phyloP scores from a whole-genome alignment of 1,140 invertebrate genomes.

The Olivierus martensii region DNA sequence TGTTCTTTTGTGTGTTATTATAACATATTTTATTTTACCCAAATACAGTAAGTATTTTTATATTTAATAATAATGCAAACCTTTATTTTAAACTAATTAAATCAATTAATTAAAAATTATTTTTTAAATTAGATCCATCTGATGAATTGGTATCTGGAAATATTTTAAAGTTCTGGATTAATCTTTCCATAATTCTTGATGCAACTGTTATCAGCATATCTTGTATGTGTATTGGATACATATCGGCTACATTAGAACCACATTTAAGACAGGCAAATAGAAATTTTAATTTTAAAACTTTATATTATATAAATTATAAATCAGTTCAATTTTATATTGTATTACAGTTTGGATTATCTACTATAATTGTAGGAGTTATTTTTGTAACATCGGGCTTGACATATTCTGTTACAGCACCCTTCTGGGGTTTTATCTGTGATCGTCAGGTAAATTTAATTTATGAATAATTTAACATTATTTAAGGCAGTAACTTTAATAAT shows the following conservation, averaged over 20 bases:
- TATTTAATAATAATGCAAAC: not conserved
- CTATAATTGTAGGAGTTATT: slow-evolving; percentile 23
- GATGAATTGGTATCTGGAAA: slow-evolving; percentile 3
- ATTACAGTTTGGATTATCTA: slow-evolving; percentile 24
- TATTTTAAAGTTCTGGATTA: slow-evolving; percentile 11
- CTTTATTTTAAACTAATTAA: too few relatives aligned
- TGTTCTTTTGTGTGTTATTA: slow-evolving; percentile 4
- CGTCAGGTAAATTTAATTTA: not conserved
- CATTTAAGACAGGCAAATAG: slow-evolving; percentile 25
- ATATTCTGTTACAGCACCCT: slow-evolving; percentile 28
- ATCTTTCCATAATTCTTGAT: slow-evolving; percentile 12
- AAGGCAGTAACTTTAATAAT: too few relatives aligned
- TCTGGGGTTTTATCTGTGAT: slow-evolving; percentile 27
- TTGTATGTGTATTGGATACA: slow-evolving; percentile 25
- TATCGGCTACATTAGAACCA: slow-evolving; percentile 29
- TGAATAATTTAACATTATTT: too few relatives aligned
- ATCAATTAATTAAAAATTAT: not conserved
- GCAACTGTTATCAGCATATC: slow-evolving; percentile 12
- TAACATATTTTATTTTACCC: slow-evolving; percentile 8
- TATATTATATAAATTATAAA: too few relatives aligned
- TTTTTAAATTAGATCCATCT: slow-evolving; percentile 1
- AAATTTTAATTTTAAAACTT: too few relatives aligned
- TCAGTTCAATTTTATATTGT: too few relatives aligned
- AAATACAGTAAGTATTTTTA: slow-evolving; percentile 2
- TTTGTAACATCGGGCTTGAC: slow-evolving; percentile 26